Evolutionary conservation across 2,797 vertebrate genomes (phyloP).

Genomic region (Diceros bicornis): DNA sequence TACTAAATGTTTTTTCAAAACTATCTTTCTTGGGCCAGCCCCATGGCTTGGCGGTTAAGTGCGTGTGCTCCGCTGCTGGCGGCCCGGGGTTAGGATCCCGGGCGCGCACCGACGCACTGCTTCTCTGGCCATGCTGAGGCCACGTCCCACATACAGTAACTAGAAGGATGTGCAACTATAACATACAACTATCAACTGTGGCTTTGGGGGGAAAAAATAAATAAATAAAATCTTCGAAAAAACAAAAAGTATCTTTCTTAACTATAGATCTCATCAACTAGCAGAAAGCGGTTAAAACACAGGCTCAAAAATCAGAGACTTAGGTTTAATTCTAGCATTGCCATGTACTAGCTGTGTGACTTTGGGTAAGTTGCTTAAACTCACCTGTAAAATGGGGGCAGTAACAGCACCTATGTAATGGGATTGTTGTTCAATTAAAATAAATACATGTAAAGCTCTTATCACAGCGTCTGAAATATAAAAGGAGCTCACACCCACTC

Average conservation of each 20-base stretch:
- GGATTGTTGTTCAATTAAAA: not conserved
- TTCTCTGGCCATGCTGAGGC: too few species aligned
- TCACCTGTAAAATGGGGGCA: not conserved
- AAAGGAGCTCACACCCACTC: not conserved
- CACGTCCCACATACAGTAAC: too few species aligned
- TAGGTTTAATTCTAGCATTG: not conserved
- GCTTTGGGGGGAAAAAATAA: too few species aligned
- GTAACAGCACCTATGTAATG: not conserved
- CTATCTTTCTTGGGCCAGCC: not conserved
- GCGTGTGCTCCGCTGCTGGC: too few species aligned
- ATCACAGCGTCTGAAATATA: not conserved
- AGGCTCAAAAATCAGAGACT: not conserved
- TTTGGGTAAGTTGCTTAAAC: not conserved
- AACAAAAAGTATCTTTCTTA: not conserved
- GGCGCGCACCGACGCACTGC: too few species aligned
- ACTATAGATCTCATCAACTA: not conserved
- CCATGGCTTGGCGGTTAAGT: too few species aligned
- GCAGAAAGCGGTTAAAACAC: not conserved
- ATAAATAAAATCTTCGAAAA: too few species aligned
- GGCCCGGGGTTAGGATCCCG: too few species aligned
- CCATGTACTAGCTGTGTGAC: not conserved
- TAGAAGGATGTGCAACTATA: too few species aligned
- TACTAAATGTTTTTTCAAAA: not conserved
- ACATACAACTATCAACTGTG: too few species aligned
- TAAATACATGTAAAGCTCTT: conserved; percentile 3